Evolutionary conservation across 2,888 invertebrate species (phyloP), one percentile per base, ranked within the genome.

Genomic region (Acleris literana): DNA sequence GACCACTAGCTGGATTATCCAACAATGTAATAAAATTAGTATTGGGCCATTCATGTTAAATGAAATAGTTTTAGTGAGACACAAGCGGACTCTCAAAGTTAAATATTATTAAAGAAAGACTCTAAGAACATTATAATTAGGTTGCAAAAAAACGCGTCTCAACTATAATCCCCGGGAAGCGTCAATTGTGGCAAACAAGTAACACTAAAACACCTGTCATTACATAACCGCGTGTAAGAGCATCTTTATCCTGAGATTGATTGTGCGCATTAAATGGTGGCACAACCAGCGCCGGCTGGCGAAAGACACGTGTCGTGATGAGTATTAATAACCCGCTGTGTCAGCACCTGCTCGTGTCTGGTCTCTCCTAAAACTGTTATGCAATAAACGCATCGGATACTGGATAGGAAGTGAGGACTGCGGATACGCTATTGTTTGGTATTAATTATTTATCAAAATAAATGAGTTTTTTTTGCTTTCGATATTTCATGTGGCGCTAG

Each of bases 191-290:
- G 39, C 20, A 29, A 55, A 49, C 64, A 59, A 58, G 39, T 25
- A 33, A 59, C 48, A 25, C 46, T 46, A 58, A n/a, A 55, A 64
- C 54, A 71, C 61, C 68, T 58, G 54, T 65, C 53, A 67, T 71
- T 69, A 63, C 66, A 63, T 65, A 68, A 64, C 58, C 59, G 64
- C 63, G 66, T 67, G 69, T 64, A 62, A 60, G 54, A 63, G 64
- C 72, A 70, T 70, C 73, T 72, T 68, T 70, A 70, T 72, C 71
- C 67, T 20, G 51, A 67, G 71, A 74, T 72, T 71, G 69, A 74
- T 74, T 71, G 71, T 64, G 49, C 43, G 57, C 72, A 69, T 71
- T 70, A 72, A 70, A 67, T 64, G 52, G 64, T 60, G 64, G 61
- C 65, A 62, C 68, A 70, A 71, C 68, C 56, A 51, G 49, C 22